Conservation (phyloP, 2,797 vertebrate species). For the Micrastur ruficollis region DNA sequence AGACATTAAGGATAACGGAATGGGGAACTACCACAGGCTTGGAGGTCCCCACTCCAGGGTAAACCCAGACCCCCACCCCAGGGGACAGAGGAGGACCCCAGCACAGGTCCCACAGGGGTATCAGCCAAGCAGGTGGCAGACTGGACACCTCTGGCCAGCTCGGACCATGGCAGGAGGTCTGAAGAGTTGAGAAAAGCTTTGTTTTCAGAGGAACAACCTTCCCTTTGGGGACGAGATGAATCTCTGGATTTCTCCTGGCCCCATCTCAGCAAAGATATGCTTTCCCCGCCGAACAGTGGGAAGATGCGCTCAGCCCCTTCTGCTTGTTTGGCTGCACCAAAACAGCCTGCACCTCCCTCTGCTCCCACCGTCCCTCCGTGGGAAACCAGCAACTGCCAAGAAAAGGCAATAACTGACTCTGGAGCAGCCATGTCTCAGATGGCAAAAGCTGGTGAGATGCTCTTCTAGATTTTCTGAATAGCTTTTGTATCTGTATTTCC, state of each 20-base stretch:
- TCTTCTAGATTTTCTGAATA: not conserved
- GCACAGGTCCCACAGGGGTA: not conserved
- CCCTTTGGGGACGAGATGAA: not conserved
- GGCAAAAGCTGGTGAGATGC: not conserved
- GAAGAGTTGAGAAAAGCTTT: not conserved
- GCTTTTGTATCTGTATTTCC: not conserved
- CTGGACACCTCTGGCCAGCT: not conserved
- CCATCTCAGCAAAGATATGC: not conserved
- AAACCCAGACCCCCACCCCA: not conserved
- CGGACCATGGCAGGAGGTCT: not conserved
- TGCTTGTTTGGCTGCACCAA: not conserved
- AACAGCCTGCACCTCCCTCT: not conserved
- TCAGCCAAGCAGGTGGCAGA: not conserved
- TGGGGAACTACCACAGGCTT: not conserved
- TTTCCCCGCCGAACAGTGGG: accelerated
- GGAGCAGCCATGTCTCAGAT: not conserved
- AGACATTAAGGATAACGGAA: not conserved
- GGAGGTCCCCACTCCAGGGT: not conserved
- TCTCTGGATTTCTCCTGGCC: not conserved
- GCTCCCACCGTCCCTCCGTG: not conserved
- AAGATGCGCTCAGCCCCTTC: not conserved
- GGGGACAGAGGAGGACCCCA: not conserved
- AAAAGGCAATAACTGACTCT: not conserved
- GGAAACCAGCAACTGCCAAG: not conserved
- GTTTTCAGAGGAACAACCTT: not conserved